Base-by-base conservation (phyloP, 2,797 vertebrate genomes). In the Muscicapa comitata region DNA sequence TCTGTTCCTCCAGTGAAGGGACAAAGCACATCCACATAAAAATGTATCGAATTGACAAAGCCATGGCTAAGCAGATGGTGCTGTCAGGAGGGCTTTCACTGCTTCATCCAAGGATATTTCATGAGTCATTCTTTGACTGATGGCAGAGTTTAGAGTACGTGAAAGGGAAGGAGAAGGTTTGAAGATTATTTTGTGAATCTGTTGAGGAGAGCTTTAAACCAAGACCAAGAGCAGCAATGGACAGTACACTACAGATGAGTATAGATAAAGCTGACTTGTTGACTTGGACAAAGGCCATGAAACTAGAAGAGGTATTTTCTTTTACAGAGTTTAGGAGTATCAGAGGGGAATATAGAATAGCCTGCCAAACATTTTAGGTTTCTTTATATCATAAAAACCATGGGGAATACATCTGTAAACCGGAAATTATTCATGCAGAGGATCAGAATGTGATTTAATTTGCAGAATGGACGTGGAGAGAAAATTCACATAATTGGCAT, bases 1-100 rank as follows among this genome's bases (percentile, higher is more conserved):
- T 93, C 94, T 96, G 91, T 92, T 74, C 59, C 51, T 81, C 48
- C 51, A 66, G 51, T 35, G 51, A 86, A 72, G 77, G 66, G 50
- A 90, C 62, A 81, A 92, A 88, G 40, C 45, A 48, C 31, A 74
- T 51, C 20, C 33, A 71, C 28, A 53, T 58, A 77, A 86, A 86
- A 73, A 84, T 62, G 12, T 45, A 86, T 68, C 65, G 37, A 31
- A 23, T 40, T 84, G 35, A 54, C 35, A 74, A 86, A 86, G 25
- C 38, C 47, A 65, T 20, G 38, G 76, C 62, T 78, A 50, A 96
- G 77, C 94, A 96, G 86, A 92, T 94, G 92, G 94, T 62, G 42
- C 50, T 42, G 42, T 68, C 86, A 86, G 86, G 58, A 86, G 62
- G 76, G 25, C 66, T 81, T 93, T 86, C 47, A 58, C 66, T 75